Evolutionary conservation across 2,888 invertebrate species (phyloP).

Genomic region (Beris morrisii): DNA sequence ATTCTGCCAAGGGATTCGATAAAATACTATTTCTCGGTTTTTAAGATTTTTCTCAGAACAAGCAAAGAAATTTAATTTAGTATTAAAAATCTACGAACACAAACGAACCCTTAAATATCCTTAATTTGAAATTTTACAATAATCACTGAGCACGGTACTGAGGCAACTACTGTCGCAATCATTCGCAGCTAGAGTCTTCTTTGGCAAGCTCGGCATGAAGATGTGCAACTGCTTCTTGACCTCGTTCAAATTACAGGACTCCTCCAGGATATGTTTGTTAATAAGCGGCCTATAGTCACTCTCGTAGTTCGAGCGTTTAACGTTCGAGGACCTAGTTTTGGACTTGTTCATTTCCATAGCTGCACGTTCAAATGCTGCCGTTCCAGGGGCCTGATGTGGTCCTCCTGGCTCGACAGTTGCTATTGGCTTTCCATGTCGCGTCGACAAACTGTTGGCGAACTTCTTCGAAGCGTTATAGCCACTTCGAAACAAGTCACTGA

Average conservation of each 20-base stretch:
- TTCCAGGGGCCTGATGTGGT: constrained; percentile 4
- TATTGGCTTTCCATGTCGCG: background rate
- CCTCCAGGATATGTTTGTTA: constrained; percentile 42
- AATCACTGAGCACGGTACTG: constrained; percentile 48
- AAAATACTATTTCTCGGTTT: no score
- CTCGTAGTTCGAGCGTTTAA: constrained; percentile 36
- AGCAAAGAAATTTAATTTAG: no score
- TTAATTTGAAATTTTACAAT: constrained; percentile 38
- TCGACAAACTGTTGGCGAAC: constrained; percentile 22
- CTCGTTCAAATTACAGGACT: constrained; percentile 45
- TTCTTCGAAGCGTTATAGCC: constrained; percentile 29
- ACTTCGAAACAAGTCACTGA: constrained; percentile 49
- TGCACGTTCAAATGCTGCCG: constrained; percentile 20
- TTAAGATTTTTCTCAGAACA: no score
- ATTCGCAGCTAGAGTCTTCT: constrained; percentile 52
- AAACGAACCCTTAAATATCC: no score
- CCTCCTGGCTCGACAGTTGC: background rate
- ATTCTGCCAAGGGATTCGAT: no score
- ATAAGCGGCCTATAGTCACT: constrained; percentile 43
- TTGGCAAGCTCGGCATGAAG: constrained; percentile 70
- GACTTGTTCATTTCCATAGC: constrained; percentile 17
- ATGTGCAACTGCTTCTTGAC: constrained; percentile 71
- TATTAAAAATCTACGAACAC: no score
- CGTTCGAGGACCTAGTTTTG: background rate
- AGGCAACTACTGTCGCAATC: constrained; percentile 47